These are phyloP conservation scores for Lagodon rhomboides DNA, from an alignment of 2,797 vertebrate species.

Conservation along the genomic window DNA sequence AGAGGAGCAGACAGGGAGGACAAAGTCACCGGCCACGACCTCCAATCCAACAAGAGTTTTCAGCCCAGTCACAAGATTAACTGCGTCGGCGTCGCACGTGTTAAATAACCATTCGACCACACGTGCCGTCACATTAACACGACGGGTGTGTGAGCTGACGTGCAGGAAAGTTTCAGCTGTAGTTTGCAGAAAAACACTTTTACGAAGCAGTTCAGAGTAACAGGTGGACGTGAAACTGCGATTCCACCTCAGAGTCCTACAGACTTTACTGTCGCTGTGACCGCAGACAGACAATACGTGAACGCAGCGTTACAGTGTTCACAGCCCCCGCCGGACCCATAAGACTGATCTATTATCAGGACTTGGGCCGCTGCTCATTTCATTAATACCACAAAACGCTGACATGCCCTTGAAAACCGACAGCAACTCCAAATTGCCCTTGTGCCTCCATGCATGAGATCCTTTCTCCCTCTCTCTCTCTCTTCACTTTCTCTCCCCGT, in stretches of 20 bases:
- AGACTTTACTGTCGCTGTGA: not conserved
- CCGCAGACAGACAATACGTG: not conserved
- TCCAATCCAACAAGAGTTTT: not conserved
- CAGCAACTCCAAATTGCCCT: constrained; percentile 66
- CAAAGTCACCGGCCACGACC: not conserved
- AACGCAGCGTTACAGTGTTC: constrained; percentile 37
- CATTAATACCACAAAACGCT: constrained; percentile 69
- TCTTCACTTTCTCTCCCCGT: constrained; percentile 7
- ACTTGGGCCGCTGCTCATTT: constrained; percentile 54
- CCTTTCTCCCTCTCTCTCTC: constrained; percentile 14
- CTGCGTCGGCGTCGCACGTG: too few relatives aligned
- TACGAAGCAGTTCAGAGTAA: not conserved
- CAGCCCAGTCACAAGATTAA: too few relatives aligned
- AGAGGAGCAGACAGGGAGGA: not conserved
- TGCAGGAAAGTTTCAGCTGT: too few relatives aligned
- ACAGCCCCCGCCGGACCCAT: constrained; percentile 40
- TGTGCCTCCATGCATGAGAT: constrained; percentile 57
- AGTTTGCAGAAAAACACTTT: too few relatives aligned
- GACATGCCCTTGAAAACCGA: constrained; percentile 72
- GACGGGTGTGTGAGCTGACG: too few relatives aligned
- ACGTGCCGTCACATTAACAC: too few relatives aligned
- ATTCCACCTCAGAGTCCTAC: not conserved
- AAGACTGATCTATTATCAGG: constrained; percentile 48
- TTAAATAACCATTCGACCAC: too few relatives aligned
- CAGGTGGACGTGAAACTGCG: not conserved